Base-by-base conservation (phyloP, 2,797 vertebrate species). In the Eutrigla gurnardus region DNA sequence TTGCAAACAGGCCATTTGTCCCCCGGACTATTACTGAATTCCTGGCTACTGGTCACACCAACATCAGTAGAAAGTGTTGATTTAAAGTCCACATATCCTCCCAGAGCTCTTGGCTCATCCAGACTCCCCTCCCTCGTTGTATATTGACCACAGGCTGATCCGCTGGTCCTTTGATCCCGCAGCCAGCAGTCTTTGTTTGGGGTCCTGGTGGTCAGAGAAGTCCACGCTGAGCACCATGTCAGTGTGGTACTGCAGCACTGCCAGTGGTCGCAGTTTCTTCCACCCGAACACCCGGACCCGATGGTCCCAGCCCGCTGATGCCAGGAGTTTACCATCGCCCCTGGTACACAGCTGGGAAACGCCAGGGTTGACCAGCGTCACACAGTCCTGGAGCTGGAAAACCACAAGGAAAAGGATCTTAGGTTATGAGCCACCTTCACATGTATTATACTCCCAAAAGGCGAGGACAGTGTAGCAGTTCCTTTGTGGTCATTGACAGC, bases 131-230 rank as follows among this genome's bases (percentile, higher is more conserved):
- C 73, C 88, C 57, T 96, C 66, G 0, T 90, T 93, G 84, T 96
- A 98, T 82, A 98, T 88, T 0, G 97, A 97, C 98, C 98, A 99
- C 86, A 98, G 32, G 68, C 96, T 99, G 89, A 99, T 96, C 77
- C 96, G 95, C 75, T 96, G 96, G 88, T 99, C 98, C 73, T 94
- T 96, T 33, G 98, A 98, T 70, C 97, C 97, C 0, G 96, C 96
- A 3, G 97, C 98, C 88, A 99, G 84, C 75, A 98, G 93, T 40
- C 93, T 93, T 53, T 94, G 86, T 0, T 35, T 69, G 66, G 94
- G 87, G 57, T 78, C 92, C 47, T 70, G 88, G 65, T 96, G 93
- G 53, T 96, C 84, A 0, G 97, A 96, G 79, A 99, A 99, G 82
- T 96, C 93, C 73, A 98, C 95, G 0, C 95, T 96, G 59, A 96